Conservation (phyloP, 2,888 invertebrate genomes). For the Dione juno region DNA sequence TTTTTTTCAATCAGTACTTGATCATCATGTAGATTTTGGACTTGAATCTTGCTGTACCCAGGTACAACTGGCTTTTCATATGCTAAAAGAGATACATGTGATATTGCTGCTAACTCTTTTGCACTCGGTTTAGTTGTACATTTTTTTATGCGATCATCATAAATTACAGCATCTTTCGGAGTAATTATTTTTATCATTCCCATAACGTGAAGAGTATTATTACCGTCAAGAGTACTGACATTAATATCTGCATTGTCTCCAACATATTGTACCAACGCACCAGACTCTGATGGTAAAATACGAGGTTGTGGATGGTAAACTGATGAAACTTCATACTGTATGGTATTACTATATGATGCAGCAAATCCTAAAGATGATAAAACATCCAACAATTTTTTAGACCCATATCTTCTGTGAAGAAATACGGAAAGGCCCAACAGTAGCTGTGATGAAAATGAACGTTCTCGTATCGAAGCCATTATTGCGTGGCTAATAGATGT, state of each 20-base stretch:
- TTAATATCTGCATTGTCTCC: conserved; percentile 48
- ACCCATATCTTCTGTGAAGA: too few relatives aligned
- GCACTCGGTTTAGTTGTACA: conserved; percentile 39
- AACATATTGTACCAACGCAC: conserved; percentile 54
- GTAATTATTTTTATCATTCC: conserved; percentile 45
- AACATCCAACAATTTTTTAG: too few relatives aligned
- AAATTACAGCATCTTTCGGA: conserved; percentile 26
- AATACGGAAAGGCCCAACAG: too few relatives aligned
- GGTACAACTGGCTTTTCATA: conserved; percentile 52
- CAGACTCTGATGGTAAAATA: conserved; percentile 55
- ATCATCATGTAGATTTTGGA: conserved; percentile 44
- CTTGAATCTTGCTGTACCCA: conserved; percentile 48
- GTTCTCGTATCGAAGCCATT: too few relatives aligned
- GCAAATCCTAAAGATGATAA: conserved; percentile 55
- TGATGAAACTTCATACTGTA: conserved; percentile 53
- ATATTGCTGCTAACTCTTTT: conserved; percentile 50
- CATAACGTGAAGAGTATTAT: conserved; percentile 44
- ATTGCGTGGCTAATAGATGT: conserved; percentile 55
- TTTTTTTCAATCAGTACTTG: conserved; percentile 14
- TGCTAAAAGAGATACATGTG: conserved; percentile 52
- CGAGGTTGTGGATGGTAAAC: conserved; percentile 56
- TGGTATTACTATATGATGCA: conserved; percentile 54
- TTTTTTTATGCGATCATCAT: too few relatives aligned
- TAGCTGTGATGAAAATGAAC: too few relatives aligned
- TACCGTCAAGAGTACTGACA: conserved; percentile 42